Evolutionary conservation across 1,140 invertebrate species (phyloP), one percentile per base, ranked within the genome.

Genomic region (Anoplolepis gracilipes): DNA sequence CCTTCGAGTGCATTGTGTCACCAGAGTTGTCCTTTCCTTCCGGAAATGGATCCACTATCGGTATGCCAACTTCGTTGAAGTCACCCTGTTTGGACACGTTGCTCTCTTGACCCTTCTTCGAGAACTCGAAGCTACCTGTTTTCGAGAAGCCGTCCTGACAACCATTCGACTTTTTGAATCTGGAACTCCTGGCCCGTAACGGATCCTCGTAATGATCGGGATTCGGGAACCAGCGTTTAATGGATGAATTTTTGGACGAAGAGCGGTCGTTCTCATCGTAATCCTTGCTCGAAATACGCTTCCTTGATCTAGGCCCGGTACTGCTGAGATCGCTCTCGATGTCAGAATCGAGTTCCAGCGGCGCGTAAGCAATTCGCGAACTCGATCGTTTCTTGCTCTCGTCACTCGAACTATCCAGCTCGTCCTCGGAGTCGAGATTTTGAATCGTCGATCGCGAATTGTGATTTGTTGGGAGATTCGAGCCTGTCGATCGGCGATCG

Each of bases 31-130:
- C 46, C n/a, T 46, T 73, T 69, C 59, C 59, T 72, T 69, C 57
- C 1, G 62, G 59, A 69, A 46, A 55, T 30, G 28, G 42, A 22
- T 92, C 79, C 1, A 93, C 65, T 49, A 93, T 85, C 5, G 94
- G 94, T 84, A 95, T 94, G 16, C 94, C 94, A 70, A 95, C 69
- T 90, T 95, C 93, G 65, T 95, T 95, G 36, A 95, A 95, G 67
- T 95, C 91, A 0, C 94, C 94, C 7, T 67, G 88, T 49, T 86
- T 79, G 8, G 69, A 36, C 0, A 36, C 16, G 0, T 19, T 19
- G 1, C 36, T 19, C 19, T 72, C 25, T 28, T 53, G 57, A n/a
- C 42, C 39, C 25, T 85, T 84, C 42, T 61, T 90, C 8, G 88
- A 79, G 28, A 84, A 90, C 49, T 92, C 85, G 30, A 91, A 91